A percentile compares a stretch with the other conserved stretches of the same genome.
phyloP scores from a whole-genome alignment of 2,113 vertebrate species.

The Leucoraja erinaceus region DNA sequence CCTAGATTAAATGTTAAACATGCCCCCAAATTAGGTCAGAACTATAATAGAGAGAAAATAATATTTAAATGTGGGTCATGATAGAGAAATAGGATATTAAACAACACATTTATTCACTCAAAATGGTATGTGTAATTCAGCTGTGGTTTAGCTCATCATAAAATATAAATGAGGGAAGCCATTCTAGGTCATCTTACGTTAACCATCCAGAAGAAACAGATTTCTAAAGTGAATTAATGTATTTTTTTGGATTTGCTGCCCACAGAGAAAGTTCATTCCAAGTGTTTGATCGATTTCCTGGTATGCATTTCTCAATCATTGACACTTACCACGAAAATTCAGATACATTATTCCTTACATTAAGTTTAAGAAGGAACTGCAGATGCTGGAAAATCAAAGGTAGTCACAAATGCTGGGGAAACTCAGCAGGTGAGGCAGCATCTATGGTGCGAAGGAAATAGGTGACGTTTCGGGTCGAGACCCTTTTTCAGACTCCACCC shows the following conservation, averaged over 20 bases:
- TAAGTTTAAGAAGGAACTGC: no score
- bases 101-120: background rate
- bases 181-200: background rate
- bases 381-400: no score
- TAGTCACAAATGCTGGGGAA: no score
- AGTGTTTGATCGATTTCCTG: background rate
- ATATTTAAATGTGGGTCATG: slow-evolving; percentile 1
- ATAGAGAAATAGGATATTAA: background rate
- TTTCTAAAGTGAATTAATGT: background rate
- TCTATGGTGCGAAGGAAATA: no score
- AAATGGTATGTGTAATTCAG: background rate
- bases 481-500: no score
- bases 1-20: background rate
- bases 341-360: slow-evolving; percentile 6
- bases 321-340: background rate
- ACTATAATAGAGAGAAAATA: background rate
- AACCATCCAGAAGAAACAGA: background rate
- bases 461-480: no score
- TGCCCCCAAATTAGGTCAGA: background rate
- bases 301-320: background rate
- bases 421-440: no score
- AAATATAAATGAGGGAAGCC: background rate
- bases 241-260: background rate
- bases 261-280: background rate
- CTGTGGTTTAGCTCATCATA: background rate